Conservation (phyloP, 2,113 vertebrate genomes). For the Catagonus wagneri region DNA sequence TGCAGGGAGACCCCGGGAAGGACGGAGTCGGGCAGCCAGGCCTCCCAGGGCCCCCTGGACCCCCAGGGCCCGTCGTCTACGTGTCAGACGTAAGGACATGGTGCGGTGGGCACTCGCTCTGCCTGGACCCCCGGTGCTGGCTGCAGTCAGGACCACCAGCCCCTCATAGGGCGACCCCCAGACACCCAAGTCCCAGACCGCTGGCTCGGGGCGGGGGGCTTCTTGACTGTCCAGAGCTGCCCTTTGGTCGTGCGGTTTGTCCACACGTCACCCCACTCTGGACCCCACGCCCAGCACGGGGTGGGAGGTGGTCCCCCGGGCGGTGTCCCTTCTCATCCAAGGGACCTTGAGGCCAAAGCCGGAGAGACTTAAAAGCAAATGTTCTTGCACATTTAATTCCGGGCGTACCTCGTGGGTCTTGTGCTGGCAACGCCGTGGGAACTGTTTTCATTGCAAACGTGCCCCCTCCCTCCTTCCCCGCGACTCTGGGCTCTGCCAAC, state of each 20-base stretch:
- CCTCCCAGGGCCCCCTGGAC: conserved; percentile 93
- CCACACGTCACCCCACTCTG: not conserved
- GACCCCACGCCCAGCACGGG: rapidly evolving
- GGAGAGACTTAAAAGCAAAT: rapidly evolving
- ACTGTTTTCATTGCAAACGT: rapidly evolving
- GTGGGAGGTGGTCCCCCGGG: not conserved
- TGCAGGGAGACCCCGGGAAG: conserved; percentile 93
- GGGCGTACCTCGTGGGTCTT: rapidly evolving
- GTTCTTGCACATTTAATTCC: rapidly evolving
- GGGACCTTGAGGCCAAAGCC: not conserved
- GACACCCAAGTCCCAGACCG: rapidly evolving
- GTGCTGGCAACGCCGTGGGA: rapidly evolving
- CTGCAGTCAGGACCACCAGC: rapidly evolving
- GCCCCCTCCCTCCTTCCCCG: not conserved
- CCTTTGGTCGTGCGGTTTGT: rapidly evolving
- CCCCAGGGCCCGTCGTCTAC: conserved; percentile 91
- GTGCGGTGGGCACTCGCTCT: rapidly evolving
- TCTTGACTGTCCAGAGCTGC: not conserved
- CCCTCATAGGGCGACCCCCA: not conserved
- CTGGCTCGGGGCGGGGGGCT: rapidly evolving
- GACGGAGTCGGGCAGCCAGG: conserved; percentile 92
- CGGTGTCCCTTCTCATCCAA: not conserved
- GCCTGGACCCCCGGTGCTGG: not conserved
- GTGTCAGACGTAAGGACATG: conserved; percentile 82
- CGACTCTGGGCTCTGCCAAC: not conserved